These are phyloP conservation scores for Stenchaetothrips biformis DNA, from an alignment of 2,888 invertebrate genomes.

Conservation along the genomic window DNA sequence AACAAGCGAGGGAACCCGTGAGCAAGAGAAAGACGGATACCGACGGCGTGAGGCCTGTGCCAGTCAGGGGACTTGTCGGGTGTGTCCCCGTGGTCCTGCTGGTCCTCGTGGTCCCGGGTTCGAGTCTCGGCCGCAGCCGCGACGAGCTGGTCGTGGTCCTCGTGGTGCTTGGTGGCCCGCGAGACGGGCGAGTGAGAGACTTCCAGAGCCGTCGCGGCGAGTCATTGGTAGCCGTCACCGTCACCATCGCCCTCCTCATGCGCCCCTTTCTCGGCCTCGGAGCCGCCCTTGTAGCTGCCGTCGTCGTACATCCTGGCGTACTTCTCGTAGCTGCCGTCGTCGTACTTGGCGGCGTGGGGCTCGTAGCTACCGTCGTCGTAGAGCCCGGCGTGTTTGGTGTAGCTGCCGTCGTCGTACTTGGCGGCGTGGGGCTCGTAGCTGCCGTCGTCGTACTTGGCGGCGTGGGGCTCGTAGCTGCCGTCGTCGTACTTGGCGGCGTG, in stretches of 20 bases:
- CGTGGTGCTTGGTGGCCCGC: not conserved
- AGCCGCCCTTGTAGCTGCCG: not conserved
- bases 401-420: conserved; percentile 7
- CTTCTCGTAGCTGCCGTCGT: conserved; percentile 21
- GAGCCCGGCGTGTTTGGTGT: not conserved
- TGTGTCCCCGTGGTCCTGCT: not conserved
- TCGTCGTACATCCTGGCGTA: conserved; percentile 11
- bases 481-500: conserved; percentile 15
- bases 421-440: not conserved
- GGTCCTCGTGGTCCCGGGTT: not conserved
- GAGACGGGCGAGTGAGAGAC: not conserved
- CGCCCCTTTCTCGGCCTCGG: not conserved
- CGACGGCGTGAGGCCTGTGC: not conserved
- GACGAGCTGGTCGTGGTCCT: not conserved
- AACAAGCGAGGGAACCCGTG: not conserved
- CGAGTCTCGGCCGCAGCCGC: not conserved
- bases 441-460: not conserved
- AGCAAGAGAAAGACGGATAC: not conserved
- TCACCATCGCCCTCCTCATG: not conserved
- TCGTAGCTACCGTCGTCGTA: not conserved
- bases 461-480: conserved; percentile 17
- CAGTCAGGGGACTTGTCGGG: not conserved
- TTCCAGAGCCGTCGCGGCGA: not conserved
- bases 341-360: not conserved
- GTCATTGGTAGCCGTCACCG: not conserved